Base-by-base conservation (phyloP, 2,797 vertebrate genomes). In the Coranthus polyacanthus region DNA sequence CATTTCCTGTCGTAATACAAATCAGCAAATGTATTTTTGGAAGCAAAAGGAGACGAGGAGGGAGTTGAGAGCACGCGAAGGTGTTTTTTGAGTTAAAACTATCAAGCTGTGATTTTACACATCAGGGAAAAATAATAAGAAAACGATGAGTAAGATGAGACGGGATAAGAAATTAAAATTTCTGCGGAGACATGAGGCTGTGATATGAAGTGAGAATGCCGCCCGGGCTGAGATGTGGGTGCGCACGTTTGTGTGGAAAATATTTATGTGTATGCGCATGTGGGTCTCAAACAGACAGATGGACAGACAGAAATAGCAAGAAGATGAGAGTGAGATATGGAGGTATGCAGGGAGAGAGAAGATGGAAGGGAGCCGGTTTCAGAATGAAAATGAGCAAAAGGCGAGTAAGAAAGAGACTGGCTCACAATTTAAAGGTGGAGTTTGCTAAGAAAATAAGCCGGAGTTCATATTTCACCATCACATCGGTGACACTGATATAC, bases 401-500 rank as follows among this genome's bases (percentile, higher is more conserved):
- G 50, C 17, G 32, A 77, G 60, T 34, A 9, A 18, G 16, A 44
- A n/a, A 38, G 50, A 69, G 60, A 77, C 61, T 63, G 77, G 78
- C 63, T 82, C 74, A 81, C 50, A 63, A 79, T 87, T 83, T 77
- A 82, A 75, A 68, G 71, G 70, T 66, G 67, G 67, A 84, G 12
- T 90, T 89, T 85, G 71, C 67, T 20, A 15, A 71, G 56, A 83
- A 71, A 85, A 72, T 55, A 75, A 68, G 60, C 50, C n/a, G 20
- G 36, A 79, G 77, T 77, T 88, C 65, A 86, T 85, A 75, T 88
- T 86, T 85, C 68, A 72, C 49, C 75, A 77, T 75, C 69, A 42
- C 59, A 81, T 76, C 79, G 57, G 59, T 65, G 76, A 64, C 65
- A 63, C 46, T 68, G 68, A 49, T 78, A 36, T 55, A 54, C 85